Evolutionary conservation across 2,888 invertebrate species (phyloP).

Genomic region (Gortyna flavago): DNA sequence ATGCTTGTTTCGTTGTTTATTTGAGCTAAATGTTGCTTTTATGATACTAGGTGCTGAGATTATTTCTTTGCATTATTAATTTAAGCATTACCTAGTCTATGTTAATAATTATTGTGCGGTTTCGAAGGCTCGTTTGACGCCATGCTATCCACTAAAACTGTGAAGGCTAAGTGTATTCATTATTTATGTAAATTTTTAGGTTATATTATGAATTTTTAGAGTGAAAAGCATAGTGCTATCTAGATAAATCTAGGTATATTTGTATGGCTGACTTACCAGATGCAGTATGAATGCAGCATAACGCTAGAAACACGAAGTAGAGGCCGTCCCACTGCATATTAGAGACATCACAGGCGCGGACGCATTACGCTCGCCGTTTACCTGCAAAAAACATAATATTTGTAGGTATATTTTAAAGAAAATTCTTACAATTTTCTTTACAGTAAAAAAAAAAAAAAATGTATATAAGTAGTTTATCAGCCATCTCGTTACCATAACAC

Average conservation of each 20-base stretch:
- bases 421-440: too few species aligned
- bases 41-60: constrained; percentile 42
- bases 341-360: constrained; percentile 86
- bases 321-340: constrained; percentile 88
- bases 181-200: constrained; percentile 35
- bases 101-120: constrained; percentile 22
- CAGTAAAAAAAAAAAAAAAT: too few species aligned
- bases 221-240: constrained; percentile 60
- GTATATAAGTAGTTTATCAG: too few species aligned
- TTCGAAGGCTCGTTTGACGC: constrained; percentile 10
- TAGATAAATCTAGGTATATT: constrained; percentile 20
- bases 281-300: constrained; percentile 86
- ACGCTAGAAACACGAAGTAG: constrained; percentile 87
- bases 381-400: constrained; percentile 68
- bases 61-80: constrained; percentile 6
- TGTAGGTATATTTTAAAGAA: background rate
- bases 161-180: constrained; percentile 10
- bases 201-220: constrained; percentile 6
- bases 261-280: constrained; percentile 78
- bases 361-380: constrained; percentile 82
- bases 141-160: constrained; percentile 41
- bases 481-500: too few species aligned
- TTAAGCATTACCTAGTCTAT: constrained; percentile 13
- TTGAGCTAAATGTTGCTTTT: constrained; percentile 23
- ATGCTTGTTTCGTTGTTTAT: constrained; percentile 16